phyloP scores from a whole-genome alignment of 2,888 invertebrate genomes.

The Noctua janthina region DNA sequence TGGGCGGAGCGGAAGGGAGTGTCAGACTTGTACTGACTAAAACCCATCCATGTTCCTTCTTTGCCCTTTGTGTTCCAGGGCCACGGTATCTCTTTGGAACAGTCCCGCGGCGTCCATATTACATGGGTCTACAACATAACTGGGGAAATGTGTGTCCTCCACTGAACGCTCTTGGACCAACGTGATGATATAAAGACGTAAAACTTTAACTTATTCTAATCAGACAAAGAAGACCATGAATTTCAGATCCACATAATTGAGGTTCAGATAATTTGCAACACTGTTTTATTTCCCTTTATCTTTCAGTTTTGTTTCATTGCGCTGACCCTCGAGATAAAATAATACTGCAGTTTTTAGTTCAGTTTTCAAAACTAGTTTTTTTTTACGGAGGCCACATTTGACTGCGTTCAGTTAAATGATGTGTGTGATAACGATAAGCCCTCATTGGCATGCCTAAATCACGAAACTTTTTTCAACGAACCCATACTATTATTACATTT shows the following conservation, averaged over 20 bases:
- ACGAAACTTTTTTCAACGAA: neutral
- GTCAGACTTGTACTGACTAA: no score
- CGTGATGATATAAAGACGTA: neutral
- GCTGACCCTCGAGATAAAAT: neutral
- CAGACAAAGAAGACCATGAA: neutral
- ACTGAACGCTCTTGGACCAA: neutral
- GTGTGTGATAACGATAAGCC: neutral
- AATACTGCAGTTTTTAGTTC: neutral
- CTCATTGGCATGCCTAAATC: neutral
- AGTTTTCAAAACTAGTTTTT: neutral
- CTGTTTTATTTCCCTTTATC: neutral
- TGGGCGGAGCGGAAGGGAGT: no score
- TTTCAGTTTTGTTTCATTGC: neutral
- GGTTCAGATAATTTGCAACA: neutral
- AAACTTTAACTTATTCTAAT: constrained; percentile 9
- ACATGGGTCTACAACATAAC: neutral
- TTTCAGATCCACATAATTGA: neutral
- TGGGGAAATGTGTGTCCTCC: neutral
- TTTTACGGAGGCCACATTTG: neutral
- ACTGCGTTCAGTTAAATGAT: neutral
- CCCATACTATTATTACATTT: neutral
- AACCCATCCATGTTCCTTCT: no score
- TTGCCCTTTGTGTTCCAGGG: no score
- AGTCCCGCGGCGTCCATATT: no score
- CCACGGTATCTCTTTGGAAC: no score